phyloP scores from a whole-genome alignment of 2,888 invertebrate species.

The Asteroscopus sphinx region DNA sequence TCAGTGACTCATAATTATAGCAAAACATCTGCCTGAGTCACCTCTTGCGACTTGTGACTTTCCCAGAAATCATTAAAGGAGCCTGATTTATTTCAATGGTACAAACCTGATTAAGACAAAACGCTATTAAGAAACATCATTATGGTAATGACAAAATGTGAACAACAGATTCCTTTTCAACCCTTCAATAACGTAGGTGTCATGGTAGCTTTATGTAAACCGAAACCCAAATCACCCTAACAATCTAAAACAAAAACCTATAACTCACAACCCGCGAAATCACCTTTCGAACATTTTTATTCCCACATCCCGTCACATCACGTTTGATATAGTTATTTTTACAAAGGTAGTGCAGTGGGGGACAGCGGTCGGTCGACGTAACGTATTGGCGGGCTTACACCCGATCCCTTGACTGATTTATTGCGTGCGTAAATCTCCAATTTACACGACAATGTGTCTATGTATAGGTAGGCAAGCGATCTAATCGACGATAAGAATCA shows the following conservation, averaged over 20 bases:
- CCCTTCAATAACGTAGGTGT: not conserved
- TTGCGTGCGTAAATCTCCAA: conserved; percentile 86
- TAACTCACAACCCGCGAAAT: conserved; percentile 58
- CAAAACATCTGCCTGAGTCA: conserved; percentile 31
- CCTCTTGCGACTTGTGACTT: conserved; percentile 8
- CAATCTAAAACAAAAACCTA: conserved; percentile 48
- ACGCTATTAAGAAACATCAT: no score
- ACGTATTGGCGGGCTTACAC: conserved; percentile 85
- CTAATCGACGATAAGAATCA: conserved; percentile 74
- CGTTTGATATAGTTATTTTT: conserved; percentile 65
- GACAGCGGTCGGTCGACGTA: conserved; percentile 76
- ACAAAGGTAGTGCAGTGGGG: conserved; percentile 67
- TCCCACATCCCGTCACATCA: conserved; percentile 59
- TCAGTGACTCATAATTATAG: conserved; percentile 24
- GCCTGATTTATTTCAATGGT: not conserved
- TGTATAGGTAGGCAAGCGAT: conserved; percentile 64
- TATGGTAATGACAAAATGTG: not conserved
- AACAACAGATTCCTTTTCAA: no score
- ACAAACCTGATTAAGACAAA: not conserved
- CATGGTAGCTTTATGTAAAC: not conserved
- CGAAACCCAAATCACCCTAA: conserved; percentile 15
- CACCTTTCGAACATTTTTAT: conserved; percentile 62
- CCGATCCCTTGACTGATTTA: conserved; percentile 86
- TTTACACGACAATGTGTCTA: conserved; percentile 81
- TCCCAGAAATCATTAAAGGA: conserved; percentile 14